Conservation (phyloP, 2,797 vertebrate genomes). For the Pteronotus mesoamericanus region DNA sequence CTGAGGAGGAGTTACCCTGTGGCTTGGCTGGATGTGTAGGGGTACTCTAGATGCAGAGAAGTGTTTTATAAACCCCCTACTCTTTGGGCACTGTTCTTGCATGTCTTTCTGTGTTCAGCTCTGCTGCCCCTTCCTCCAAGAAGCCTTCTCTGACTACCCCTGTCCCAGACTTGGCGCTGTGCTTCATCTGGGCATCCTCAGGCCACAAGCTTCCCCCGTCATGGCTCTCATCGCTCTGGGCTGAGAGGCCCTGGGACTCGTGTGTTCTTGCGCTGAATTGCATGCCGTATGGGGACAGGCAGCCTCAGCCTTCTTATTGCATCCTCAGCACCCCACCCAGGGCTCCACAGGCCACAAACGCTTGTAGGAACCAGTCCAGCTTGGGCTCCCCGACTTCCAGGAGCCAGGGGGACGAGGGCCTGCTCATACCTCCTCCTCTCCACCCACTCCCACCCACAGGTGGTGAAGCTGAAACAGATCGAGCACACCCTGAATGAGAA, state of each 20-base stretch:
- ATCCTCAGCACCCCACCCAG: neutral
- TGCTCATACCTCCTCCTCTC: neutral
- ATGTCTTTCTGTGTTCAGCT: neutral
- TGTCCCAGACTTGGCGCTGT: neutral
- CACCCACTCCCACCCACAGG: constrained; percentile 69
- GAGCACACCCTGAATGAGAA: constrained; percentile 96
- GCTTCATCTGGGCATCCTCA: neutral
- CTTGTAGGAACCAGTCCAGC: neutral
- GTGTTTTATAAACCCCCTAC: neutral
- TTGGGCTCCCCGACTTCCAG: neutral
- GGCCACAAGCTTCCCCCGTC: neutral
- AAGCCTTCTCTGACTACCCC: neutral
- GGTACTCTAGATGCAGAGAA: neutral
- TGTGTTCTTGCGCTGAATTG: neutral
- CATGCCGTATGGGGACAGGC: neutral
- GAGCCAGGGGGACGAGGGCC: neutral
- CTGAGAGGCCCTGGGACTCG: neutral
- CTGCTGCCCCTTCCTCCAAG: neutral
- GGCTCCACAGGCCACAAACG: neutral
- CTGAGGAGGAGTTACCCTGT: neutral
- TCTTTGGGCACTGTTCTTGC: neutral
- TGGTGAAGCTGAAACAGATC: constrained; percentile 96
- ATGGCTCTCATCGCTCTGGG: neutral
- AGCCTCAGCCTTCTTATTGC: neutral
- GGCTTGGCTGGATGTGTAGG: neutral